Evolutionary conservation across 2,888 invertebrate species (phyloP).

Genomic region (Dasysyrphus albostriatus): DNA sequence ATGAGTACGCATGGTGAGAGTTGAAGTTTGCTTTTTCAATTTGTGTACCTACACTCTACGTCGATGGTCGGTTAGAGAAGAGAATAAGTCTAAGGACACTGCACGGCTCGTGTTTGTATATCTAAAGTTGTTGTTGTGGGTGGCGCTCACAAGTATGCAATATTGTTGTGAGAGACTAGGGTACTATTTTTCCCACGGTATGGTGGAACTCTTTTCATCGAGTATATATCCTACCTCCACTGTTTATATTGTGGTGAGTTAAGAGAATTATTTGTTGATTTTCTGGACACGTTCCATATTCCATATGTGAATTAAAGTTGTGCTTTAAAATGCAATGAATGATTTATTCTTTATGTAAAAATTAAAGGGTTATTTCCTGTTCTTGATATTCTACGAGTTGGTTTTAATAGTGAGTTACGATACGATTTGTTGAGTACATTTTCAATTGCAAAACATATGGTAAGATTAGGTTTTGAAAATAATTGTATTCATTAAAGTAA

Average conservation of each 20-base stretch:
- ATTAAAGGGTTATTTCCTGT: constrained; percentile 36
- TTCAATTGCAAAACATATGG: constrained; percentile 48
- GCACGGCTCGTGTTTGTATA: constrained; percentile 10
- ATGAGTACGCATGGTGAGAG: constrained; percentile 74
- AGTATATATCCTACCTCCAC: constrained; percentile 27
- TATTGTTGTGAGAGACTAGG: constrained; percentile 60
- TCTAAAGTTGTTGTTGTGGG: constrained; percentile 33
- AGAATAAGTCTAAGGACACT: constrained; percentile 41
- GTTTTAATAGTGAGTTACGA: constrained; percentile 10
- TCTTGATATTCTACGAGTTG: background rate
- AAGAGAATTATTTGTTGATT: constrained; percentile 72
- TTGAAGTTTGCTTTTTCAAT: constrained; percentile 57
- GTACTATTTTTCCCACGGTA: constrained; percentile 69
- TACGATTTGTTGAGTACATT: constrained; percentile 14
- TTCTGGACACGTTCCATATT: constrained; percentile 69
- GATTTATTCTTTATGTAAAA: background rate
- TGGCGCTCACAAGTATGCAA: constrained; percentile 53
- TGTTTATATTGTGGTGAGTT: constrained; percentile 75
- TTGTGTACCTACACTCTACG: constrained; percentile 15
- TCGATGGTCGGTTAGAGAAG: constrained; percentile 40
- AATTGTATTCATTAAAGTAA: background rate
- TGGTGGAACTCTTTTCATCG: constrained; percentile 54
- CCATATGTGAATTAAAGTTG: constrained; percentile 55
- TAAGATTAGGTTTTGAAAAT: constrained; percentile 21
- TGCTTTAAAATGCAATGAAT: constrained; percentile 42